Evolutionary conservation across 2,113 vertebrate genomes (phyloP).

Genomic region (Gnathonemus longibarbis): DNA sequence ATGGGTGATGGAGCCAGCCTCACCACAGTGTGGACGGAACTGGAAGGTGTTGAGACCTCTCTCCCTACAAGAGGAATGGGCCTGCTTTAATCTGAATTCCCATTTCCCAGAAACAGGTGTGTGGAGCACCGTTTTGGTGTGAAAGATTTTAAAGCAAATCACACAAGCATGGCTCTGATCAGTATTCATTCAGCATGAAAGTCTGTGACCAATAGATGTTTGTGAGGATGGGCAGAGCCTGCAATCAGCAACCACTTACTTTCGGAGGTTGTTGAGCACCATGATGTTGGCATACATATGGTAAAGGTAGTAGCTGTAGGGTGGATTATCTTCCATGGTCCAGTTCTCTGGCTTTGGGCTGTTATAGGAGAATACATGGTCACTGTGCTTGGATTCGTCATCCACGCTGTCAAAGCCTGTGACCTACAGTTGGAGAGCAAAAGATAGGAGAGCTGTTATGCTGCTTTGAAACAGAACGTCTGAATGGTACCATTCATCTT

Average conservation of each 20-base stretch:
- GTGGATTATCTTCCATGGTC: conserved; percentile 83
- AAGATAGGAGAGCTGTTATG: not conserved
- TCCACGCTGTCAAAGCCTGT: conserved; percentile 98
- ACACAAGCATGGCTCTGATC: not conserved
- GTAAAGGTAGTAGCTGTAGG: conserved; percentile 95
- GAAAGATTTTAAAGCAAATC: not conserved
- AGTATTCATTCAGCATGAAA: not conserved
- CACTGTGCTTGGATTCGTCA: conserved; percentile 95
- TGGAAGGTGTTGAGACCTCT: conserved; percentile 87
- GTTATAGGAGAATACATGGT: conserved; percentile 91
- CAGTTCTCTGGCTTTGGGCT: conserved; percentile 87
- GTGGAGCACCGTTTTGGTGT: not conserved
- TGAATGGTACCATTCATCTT: not conserved
- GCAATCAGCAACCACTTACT: conserved; percentile 55
- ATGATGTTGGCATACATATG: conserved; percentile 98
- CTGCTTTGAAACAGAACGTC: not conserved
- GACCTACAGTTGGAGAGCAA: conserved; percentile 58
- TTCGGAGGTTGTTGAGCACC: conserved; percentile 95
- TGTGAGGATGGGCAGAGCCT: not conserved
- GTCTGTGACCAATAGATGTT: not conserved
- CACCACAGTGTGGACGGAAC: conserved; percentile 93
- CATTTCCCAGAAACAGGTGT: not conserved
- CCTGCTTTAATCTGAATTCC: not conserved
- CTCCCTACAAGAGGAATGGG: conserved; percentile 59
- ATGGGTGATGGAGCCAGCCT: conserved; percentile 95